Conservation (phyloP, 2,797 vertebrate species). For the Schizothorax lantsangensis region DNA sequence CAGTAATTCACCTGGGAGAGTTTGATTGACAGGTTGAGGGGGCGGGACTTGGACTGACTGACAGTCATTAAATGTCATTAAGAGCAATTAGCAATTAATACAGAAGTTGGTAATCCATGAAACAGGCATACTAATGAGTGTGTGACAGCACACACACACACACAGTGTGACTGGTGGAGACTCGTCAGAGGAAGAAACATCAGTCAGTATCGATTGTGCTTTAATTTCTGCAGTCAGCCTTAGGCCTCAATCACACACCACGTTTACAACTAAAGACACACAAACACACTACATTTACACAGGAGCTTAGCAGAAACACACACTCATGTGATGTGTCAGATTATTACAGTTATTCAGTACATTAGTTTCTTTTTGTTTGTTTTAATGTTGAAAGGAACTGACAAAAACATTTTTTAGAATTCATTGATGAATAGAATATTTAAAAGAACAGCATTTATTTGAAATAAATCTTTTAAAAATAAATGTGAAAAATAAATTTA, state of each 20-base stretch:
- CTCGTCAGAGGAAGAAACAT: conserved; percentile 48
- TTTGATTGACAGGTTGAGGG: conserved; percentile 77
- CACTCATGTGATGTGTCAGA: not conserved
- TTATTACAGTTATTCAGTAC: not conserved
- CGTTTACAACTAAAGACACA: conserved; percentile 51
- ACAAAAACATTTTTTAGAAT: not conserved
- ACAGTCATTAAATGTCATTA: conserved; percentile 61
- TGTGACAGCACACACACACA: conserved; percentile 41
- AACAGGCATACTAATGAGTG: conserved; percentile 37
- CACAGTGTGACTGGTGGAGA: conserved; percentile 53
- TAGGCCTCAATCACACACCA: conserved; percentile 72
- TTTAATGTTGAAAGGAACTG: not conserved
- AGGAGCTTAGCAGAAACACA: conserved; percentile 14
- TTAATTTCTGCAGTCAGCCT: conserved; percentile 70
- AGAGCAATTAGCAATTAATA: conserved; percentile 63
- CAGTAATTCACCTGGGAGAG: conserved; percentile 78
- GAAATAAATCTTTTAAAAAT: not conserved
- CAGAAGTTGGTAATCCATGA: conserved; percentile 57
- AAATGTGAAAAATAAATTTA: not conserved
- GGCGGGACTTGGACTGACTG: conserved; percentile 54
- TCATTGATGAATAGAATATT: not conserved
- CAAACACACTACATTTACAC: conserved; percentile 29
- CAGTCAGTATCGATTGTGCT: conserved; percentile 63
- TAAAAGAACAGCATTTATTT: not conserved
- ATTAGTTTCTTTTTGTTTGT: not conserved